A percentile compares a stretch with the other conserved stretches of the same genome.
Evolutionary conservation across 2,888 invertebrate genomes (phyloP).

Genomic region (Pristionchus exspectatus): DNA sequence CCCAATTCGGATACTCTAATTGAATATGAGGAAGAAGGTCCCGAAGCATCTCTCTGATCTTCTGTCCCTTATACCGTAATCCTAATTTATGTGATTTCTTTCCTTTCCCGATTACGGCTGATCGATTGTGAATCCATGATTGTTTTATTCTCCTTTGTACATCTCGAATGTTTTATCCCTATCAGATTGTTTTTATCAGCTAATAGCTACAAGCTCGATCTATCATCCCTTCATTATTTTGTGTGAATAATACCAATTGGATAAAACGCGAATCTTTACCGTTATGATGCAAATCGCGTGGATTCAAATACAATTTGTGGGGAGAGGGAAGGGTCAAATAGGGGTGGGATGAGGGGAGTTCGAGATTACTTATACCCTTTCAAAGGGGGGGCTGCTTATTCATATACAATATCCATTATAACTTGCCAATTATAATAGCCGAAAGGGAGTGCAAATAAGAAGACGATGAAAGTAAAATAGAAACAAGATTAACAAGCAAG

Average conservation of each 20-base stretch:
- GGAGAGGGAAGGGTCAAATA: neutral
- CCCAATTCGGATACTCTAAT: slow-evolving; percentile 35
- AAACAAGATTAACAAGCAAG: slow-evolving; percentile 35
- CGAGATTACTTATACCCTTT: slow-evolving; percentile 48
- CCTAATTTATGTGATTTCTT: neutral
- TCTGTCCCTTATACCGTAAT: neutral
- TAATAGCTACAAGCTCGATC: slow-evolving; percentile 46
- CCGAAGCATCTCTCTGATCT: neutral
- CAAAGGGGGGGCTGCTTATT: slow-evolving; percentile 28
- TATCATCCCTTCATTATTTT: slow-evolving; percentile 38
- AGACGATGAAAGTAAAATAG: neutral
- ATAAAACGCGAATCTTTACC: slow-evolving; percentile 34
- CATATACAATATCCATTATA: slow-evolving; percentile 26
- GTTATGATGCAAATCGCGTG: slow-evolving; percentile 15
- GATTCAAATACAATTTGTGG: slow-evolving; percentile 22
- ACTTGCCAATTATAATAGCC: slow-evolving; percentile 11
- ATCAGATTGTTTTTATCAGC: slow-evolving; percentile 18
- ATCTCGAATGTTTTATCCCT: neutral
- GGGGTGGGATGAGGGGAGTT: neutral
- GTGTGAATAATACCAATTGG: slow-evolving; percentile 7
- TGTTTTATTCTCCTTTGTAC: neutral
- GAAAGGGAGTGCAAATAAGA: neutral
- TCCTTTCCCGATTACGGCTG: neutral
- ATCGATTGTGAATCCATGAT: neutral
- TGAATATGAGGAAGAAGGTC: slow-evolving; percentile 3